Evolutionary conservation across 2,888 invertebrate species (phyloP), one percentile per base, ranked within the genome.

Genomic region (Balanococcus diminutus): DNA sequence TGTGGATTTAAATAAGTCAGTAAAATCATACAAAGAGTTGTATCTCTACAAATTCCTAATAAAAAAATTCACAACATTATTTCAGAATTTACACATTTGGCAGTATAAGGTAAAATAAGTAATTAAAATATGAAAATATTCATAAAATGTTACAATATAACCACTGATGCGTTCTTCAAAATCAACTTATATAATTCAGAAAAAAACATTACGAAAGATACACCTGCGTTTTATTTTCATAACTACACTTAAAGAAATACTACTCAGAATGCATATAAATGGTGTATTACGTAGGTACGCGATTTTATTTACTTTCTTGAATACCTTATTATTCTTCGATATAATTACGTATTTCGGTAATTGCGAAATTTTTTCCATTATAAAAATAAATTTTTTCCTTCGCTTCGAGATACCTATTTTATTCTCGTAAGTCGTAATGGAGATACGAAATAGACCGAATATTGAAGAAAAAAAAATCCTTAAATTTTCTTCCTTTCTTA

Each of bases 341-440:
- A 56, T 56, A 56, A 56, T 56, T 56, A 56, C 3, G 36, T 56
- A 19, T 1, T 11, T n/a, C n/a, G 22, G 56, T 56, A 42, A 56
- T 56, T 56, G 56, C 56, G 56, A 22, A 56, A 22, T 56, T 56
- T 56, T 9, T 56, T 56, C 22, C 51, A 51, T 42, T 8, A 9
- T n/a, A n/a, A 51, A 56, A 56, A 56, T 56, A 46, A 56, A n/a
- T n/a, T 51, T 51, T 51, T 51, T 51, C n/a, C n/a, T n/a, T 56
- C 9, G 22, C 22, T 8, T 22, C 5, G 22, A 1, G 8, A 56
- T 56, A 19, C 56, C 22, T 11, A 42, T 42, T 42, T 22, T 8
- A 56, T 56, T 22, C 56, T 9, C n/a, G n/a, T n/a, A n/a, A n/a
- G n/a, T n/a, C n/a, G n/a, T n/a, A n/a, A n/a, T n/a, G n/a, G n/a